phyloP scores from a whole-genome alignment of 2,888 invertebrate species.

The Andrena dorsata region DNA sequence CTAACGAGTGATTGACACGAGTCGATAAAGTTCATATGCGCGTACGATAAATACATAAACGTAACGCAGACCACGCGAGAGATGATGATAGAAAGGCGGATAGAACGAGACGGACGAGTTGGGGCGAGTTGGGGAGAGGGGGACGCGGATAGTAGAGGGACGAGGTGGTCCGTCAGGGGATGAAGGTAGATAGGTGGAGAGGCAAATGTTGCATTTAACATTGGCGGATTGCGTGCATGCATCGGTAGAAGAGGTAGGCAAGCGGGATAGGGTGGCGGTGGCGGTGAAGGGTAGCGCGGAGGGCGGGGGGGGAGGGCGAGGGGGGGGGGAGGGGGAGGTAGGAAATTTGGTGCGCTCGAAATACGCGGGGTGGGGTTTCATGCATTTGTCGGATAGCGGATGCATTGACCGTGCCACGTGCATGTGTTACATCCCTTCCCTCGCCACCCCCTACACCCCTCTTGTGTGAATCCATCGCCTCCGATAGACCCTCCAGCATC shows the following conservation, averaged over 20 bases:
- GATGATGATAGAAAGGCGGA: constrained; percentile 4
- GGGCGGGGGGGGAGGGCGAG: constrained; percentile 21
- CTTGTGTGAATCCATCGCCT: constrained; percentile 66
- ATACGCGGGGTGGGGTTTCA: constrained; percentile 72
- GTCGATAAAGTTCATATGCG: constrained; percentile 78
- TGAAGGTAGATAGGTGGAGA: constrained; percentile 66
- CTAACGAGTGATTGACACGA: constrained; percentile 78
- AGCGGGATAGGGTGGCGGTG: constrained; percentile 2
- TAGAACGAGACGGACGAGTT: constrained; percentile 17
- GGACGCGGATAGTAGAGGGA: constrained; percentile 22
- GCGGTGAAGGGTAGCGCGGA: constrained; percentile 5
- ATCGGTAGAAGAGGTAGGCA: constrained; percentile 53
- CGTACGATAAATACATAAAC: constrained; percentile 76
- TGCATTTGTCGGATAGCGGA: constrained; percentile 82
- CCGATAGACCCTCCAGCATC: constrained; percentile 67
- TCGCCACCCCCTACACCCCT: constrained; percentile 52
- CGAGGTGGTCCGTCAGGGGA: constrained; percentile 46
- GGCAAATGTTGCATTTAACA: constrained; percentile 82
- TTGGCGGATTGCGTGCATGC: constrained; percentile 77
- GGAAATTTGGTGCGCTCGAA: constrained; percentile 71
- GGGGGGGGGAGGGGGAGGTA: constrained; percentile 11
- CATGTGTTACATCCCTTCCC: constrained; percentile 82
- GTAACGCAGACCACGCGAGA: constrained; percentile 54
- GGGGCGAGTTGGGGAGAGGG: neutral
- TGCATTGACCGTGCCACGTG: constrained; percentile 83